Conservation (phyloP, 2,113 vertebrate genomes). For the Xenopus borealis region DNA sequence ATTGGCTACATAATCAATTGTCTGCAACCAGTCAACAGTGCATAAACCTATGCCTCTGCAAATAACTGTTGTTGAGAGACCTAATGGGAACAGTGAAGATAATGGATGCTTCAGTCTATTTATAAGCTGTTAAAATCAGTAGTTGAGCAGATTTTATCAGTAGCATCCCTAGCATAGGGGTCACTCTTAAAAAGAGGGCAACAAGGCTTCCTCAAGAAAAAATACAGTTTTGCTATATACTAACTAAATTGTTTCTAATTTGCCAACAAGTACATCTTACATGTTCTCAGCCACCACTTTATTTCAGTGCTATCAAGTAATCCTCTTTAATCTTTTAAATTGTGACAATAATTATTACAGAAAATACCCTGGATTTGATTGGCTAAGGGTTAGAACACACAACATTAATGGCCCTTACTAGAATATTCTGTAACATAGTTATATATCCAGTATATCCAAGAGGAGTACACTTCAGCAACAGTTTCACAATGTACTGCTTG, state of each 20-base stretch:
- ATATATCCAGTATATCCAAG: too few relatives aligned
- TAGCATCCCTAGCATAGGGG: too few relatives aligned
- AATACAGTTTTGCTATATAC: too few relatives aligned
- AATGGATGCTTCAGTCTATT: conserved; percentile 1
- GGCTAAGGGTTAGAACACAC: too few relatives aligned
- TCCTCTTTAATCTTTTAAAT: conserved; percentile 24
- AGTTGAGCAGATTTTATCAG: neutral
- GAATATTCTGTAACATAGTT: too few relatives aligned
- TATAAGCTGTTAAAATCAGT: neutral
- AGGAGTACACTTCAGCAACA: too few relatives aligned
- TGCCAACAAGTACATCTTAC: conserved; percentile 8
- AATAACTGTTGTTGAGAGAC: conserved; percentile 11
- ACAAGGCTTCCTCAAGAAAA: too few relatives aligned
- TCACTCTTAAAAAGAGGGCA: too few relatives aligned
- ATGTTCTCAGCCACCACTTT: conserved; percentile 11
- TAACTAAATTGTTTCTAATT: neutral
- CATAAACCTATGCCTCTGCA: conserved; percentile 6
- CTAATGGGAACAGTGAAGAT: conserved; percentile 4
- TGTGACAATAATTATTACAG: too few relatives aligned
- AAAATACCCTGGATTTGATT: too few relatives aligned
- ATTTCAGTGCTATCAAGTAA: conserved; percentile 15
- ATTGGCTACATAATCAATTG: conserved; percentile 26
- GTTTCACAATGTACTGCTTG: too few relatives aligned
- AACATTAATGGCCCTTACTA: too few relatives aligned
- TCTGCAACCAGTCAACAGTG: conserved; percentile 11